These are phyloP conservation scores for Protonibea diacanthus DNA, from an alignment of 2,797 vertebrate genomes.

Conservation along the genomic window DNA sequence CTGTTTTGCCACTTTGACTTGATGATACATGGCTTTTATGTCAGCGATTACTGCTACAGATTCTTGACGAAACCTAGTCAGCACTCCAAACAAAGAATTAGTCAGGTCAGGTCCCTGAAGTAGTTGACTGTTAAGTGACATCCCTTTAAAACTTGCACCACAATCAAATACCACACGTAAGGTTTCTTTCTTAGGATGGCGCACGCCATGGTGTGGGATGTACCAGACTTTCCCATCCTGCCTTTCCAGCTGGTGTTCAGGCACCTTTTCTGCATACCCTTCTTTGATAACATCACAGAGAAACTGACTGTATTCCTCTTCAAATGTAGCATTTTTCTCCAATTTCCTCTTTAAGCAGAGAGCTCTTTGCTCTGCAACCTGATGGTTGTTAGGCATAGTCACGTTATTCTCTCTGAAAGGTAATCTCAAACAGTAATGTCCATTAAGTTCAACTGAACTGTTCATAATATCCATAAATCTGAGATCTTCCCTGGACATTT, in stretches of 20 bases:
- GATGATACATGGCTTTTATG: constrained; percentile 1
- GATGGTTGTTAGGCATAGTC: neutral
- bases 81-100: neutral
- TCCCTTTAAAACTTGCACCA: neutral
- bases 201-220: neutral
- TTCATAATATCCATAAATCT: constrained; percentile 7
- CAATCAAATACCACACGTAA: constrained; percentile 6
- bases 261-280: neutral
- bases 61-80: neutral
- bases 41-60: neutral
- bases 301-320: neutral
- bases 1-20: neutral
- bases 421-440: neutral
- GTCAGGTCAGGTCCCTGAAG: constrained; percentile 11
- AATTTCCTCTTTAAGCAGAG: neutral
- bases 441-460: neutral
- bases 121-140: neutral
- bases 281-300: neutral
- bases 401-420: constrained; percentile 1
- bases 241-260: neutral
- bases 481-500: constrained; percentile 3
- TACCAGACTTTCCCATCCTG: neutral
- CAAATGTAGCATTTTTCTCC: neutral
- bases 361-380: neutral
- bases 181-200: constrained; percentile 9